phyloP scores from a whole-genome alignment of 30 jellyfish, hydroid and myxozoan species.

The Chrysaora quinquecirrha region DNA sequence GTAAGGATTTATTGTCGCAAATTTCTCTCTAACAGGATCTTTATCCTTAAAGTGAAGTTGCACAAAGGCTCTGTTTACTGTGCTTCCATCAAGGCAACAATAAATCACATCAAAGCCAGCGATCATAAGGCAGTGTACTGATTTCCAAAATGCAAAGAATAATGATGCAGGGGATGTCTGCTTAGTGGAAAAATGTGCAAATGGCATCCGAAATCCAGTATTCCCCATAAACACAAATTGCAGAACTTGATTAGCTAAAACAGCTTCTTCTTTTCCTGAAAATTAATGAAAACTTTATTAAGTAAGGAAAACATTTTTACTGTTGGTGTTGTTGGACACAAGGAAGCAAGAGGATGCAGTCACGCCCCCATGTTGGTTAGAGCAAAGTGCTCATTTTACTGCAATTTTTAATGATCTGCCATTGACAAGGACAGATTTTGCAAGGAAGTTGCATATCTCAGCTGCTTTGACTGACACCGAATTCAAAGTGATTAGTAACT shows the following conservation, averaged over 20 bases:
- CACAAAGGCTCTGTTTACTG: slow-evolving; percentile 17
- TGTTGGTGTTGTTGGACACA: slow-evolving; percentile 4
- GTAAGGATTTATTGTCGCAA: not conserved
- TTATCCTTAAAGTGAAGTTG: slow-evolving; percentile 9
- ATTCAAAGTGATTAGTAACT: not conserved
- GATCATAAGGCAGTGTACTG: slow-evolving; percentile 4
- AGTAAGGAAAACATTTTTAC: not conserved
- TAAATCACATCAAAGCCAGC: slow-evolving; percentile 12
- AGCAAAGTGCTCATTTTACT: slow-evolving; percentile 1
- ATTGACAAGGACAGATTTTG: not conserved
- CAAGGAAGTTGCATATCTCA: not conserved
- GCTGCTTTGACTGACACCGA: not conserved
- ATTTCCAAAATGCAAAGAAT: slow-evolving; percentile 5
- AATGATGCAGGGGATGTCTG: slow-evolving; percentile 14
- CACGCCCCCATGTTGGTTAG: slow-evolving; percentile 1
- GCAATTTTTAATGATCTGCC: slow-evolving; percentile 1
- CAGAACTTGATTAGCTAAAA: slow-evolving; percentile 13
- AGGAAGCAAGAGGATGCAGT: not conserved
- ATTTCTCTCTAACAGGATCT: slow-evolving; percentile 6
- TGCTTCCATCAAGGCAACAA: slow-evolving; percentile 22
- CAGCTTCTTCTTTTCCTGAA: slow-evolving; percentile 12
- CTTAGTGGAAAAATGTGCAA: slow-evolving; percentile 19
- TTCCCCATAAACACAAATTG: slow-evolving; percentile 9
- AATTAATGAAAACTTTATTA: not conserved
- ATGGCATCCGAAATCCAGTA: slow-evolving; percentile 12